These are phyloP conservation scores for Streptopelia turtur DNA, from an alignment of 2,797 vertebrate genomes.

Conservation along the genomic window DNA sequence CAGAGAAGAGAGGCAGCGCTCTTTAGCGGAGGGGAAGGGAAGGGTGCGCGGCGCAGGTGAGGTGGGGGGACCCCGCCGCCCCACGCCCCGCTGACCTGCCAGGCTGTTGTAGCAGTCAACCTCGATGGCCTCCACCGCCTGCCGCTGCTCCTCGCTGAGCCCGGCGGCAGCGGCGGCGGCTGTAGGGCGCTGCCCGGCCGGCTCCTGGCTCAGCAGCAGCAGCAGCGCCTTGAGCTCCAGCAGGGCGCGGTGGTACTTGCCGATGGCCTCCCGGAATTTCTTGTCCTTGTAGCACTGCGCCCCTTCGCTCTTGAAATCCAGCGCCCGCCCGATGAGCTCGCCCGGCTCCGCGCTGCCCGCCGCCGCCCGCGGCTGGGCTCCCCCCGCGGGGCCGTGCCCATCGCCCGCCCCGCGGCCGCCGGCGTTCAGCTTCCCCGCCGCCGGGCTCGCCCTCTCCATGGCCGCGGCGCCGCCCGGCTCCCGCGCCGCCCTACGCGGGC, in stretches of 20 bases:
- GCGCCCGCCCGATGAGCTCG: conserved; percentile 88
- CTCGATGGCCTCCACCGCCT: conserved; percentile 92
- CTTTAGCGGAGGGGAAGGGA: background rate
- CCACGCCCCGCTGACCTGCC: conserved; percentile 84
- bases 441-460: conserved; percentile 73
- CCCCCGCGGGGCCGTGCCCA: conserved; percentile 33
- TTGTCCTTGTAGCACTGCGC: conserved; percentile 99
- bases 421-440: conserved; percentile 47
- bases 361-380: conserved; percentile 37
- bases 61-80: background rate
- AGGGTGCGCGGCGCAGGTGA: background rate
- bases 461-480: conserved; percentile 22
- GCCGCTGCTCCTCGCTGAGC: conserved; percentile 93
- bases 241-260: conserved; percentile 97
- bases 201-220: conserved; percentile 59
- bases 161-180: conserved; percentile 77
- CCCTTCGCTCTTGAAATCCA: conserved; percentile 96
- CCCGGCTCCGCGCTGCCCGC: conserved; percentile 70
- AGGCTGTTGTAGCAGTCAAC: conserved; percentile 98
- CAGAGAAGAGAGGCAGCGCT: background rate
- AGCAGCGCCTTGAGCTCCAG: conserved; percentile 95
- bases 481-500: conserved; percentile 13
- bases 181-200: conserved; percentile 83
- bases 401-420: conserved; percentile 55
- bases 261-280: conserved; percentile 98